Evolutionary conservation across 2,113 vertebrate species (phyloP), one percentile per base, ranked within the genome.

Genomic region (Crotalus tigris): DNA sequence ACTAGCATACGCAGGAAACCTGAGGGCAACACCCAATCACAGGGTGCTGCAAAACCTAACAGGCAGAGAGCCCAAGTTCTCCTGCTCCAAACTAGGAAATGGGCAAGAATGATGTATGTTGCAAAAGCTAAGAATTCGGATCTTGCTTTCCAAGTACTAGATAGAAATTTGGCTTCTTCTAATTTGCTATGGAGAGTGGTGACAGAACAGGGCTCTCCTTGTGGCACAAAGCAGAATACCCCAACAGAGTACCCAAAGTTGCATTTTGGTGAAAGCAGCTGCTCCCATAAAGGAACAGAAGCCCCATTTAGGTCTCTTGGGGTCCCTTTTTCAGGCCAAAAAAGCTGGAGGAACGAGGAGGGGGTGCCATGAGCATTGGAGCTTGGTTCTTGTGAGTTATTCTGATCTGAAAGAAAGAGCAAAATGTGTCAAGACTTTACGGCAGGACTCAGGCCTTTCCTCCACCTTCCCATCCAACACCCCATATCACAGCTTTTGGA

Each of bases 361-460:
- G 98, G 33, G 98, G 98, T 69, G 97, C 98, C 97, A 98, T 97
- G 93, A 99, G 96, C 99, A 99, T 99, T 4, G 97, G 97, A 92
- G 98, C 98, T 95, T 99, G 99, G 95, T 99, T 99, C 98, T 98
- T 99, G 97, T 99, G 98, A 54, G 97, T 98, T 96, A 99, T 99
- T 94, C 97, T 97, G 97, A 99, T 99, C 99, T 99, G 95, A 21
- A 97, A 97, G 69, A 87, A 95, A 95, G n/a, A 95, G 21, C 33
- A 29, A 8, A 3, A 3, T 53, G 19, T 29, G 51, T 29, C 87
- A 3, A 39, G 8, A 29, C 17, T 46, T 21, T 24, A 51, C 15
- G 87, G 49, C 3, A 64, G 11, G 57, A 53, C 46, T 26, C 9
- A 2, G 8, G 21, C 1, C 13, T 26, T 64, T 53, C 0, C 29